Conservation (phyloP, 2,113 vertebrate species). For the zebrafish (Danio rerio) region GRCz12tu NC_133186.1:20099001-20099500, state of each 20-base stretch:
- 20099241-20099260: constrained; percentile 44
- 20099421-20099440: neutral
- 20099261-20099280: constrained; percentile 30
- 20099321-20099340: constrained; percentile 64
- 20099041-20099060: neutral
- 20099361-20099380: constrained; percentile 42
- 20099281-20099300: constrained; percentile 65
- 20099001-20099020: neutral
- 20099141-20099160: constrained; percentile 70
- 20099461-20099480: neutral
- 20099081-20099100: neutral
- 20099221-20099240: constrained; percentile 35
- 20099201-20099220: constrained; percentile 54
- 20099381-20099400: neutral
- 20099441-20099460: constrained; percentile 29
- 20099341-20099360: constrained; percentile 57
- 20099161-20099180: constrained; percentile 68
- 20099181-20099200: constrained; percentile 50
- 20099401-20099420: neutral
- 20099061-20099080: neutral
- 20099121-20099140: constrained; percentile 34
- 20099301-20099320: constrained; percentile 68
- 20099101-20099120: constrained; percentile 42
- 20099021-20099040: neutral
- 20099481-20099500: neutral